Base-by-base conservation (phyloP, 2,888 invertebrate species). In the Anticlea derivata region DNA sequence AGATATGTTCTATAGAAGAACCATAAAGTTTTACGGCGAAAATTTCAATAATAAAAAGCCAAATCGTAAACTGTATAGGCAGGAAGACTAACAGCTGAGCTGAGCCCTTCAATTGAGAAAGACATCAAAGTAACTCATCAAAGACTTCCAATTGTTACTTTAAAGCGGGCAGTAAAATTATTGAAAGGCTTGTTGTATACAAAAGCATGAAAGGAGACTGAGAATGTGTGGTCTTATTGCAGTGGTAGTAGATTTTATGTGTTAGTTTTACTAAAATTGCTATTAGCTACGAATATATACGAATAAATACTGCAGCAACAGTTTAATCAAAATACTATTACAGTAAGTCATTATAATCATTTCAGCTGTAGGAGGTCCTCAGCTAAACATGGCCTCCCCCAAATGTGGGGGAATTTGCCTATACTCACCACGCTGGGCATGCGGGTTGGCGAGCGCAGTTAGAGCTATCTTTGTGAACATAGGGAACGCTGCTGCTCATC, bases 51-150 rank as follows among this genome's bases (percentile, higher is more conserved):
- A 34, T 43, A 53, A 39, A 40, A 53, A 53, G 48, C 30, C 26
- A 31, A 44, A 34, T 53, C 44, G 30, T 48, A 53, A 53, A 52
- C 22, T 26, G 35, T 43, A 11, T 20, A 39, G 33, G 22, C 30
- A 43, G 24, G 47, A 53, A 44, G 44, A 53, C 48, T 48, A 35
- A 34, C 39, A 48, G 24, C 44, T 38, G 37, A 50, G 17, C 41
- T 22, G 43, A 47, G 43, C 47, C 35, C 27, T 40, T 48, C 48
- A 44, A 44, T 48, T 44, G 53, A 53, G 48, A 43, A 48, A 45
- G 30, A 53, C 53, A 48, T 53, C 53, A 53, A 53, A 53, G 53
- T 48, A 44, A 48, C 53, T 53, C 53, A 48, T 53, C 53, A 53
- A 53, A 48, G 48, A 30, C 24, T 48, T 48, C 52, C 47, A 44